These are phyloP conservation scores for Phlogophora meticulosa DNA, from an alignment of 2,888 invertebrate genomes.

Conservation along the genomic window DNA sequence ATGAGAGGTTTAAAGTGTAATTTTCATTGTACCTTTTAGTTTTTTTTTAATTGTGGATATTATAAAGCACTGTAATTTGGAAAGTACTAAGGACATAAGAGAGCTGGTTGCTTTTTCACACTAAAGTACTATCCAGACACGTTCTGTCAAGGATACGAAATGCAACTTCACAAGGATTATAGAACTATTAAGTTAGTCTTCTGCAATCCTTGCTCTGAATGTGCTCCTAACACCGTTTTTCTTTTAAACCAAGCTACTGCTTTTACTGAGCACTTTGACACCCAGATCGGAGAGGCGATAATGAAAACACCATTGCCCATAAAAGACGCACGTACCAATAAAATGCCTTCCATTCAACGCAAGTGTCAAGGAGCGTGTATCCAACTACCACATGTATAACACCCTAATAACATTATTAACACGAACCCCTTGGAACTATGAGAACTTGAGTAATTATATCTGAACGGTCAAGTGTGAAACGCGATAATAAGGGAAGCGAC, in stretches of 20 bases:
- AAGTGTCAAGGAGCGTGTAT: slow-evolving; percentile 56
- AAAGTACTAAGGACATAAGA: too few relatives aligned
- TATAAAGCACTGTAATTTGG: too few relatives aligned
- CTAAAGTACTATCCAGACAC: too few relatives aligned
- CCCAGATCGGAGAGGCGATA: slow-evolving; percentile 47
- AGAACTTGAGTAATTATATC: slow-evolving; percentile 86
- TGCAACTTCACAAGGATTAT: too few relatives aligned
- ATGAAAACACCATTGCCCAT: slow-evolving; percentile 55
- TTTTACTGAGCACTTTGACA: slow-evolving; percentile 4
- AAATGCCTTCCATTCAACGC: slow-evolving; percentile 47
- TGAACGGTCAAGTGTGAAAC: slow-evolving; percentile 82
- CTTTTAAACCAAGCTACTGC: background rate
- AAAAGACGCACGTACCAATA: slow-evolving; percentile 49
- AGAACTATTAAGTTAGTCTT: too few relatives aligned
- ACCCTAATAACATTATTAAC: slow-evolving; percentile 66
- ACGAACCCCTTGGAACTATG: slow-evolving; percentile 72
- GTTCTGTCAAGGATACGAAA: too few relatives aligned
- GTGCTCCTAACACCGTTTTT: background rate
- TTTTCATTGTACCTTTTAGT: too few relatives aligned
- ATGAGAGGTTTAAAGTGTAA: too few relatives aligned
- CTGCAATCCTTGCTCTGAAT: too few relatives aligned
- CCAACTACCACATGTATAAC: slow-evolving; percentile 59
- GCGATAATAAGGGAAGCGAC: slow-evolving; percentile 82
- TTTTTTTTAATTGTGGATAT: too few relatives aligned
- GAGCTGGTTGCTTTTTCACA: too few relatives aligned